phyloP scores from a whole-genome alignment of 2,797 vertebrate genomes.

The Mus minutoides region DNA sequence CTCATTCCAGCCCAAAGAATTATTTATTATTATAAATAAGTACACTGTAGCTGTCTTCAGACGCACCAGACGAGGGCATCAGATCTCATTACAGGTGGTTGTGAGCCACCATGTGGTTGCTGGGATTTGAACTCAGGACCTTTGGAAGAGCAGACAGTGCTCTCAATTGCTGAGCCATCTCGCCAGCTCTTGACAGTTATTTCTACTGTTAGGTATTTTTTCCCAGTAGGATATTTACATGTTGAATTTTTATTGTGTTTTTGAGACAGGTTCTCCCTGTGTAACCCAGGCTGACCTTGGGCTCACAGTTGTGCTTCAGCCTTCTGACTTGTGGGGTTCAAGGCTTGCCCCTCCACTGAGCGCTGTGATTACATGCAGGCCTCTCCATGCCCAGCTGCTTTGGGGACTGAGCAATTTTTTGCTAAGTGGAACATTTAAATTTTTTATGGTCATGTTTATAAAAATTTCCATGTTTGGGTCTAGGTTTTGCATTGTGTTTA shows the following conservation, averaged over 20 bases:
- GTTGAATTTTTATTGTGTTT: background rate
- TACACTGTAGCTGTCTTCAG: too few relatives aligned
- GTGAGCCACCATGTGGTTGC: too few relatives aligned
- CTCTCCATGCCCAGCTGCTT: background rate
- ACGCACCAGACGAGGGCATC: too few relatives aligned
- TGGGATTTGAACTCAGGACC: too few relatives aligned
- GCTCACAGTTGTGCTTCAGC: background rate
- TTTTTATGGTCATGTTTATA: constrained; percentile 27
- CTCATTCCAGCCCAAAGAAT: too few relatives aligned
- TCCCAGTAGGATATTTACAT: too few relatives aligned
- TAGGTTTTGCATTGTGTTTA: background rate
- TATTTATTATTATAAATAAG: too few relatives aligned
- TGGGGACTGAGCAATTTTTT: background rate
- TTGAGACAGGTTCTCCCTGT: background rate
- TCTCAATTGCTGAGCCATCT: too few relatives aligned
- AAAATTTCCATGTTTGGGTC: constrained; percentile 45
- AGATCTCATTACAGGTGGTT: too few relatives aligned
- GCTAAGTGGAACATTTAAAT: constrained; percentile 28
- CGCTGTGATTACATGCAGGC: background rate
- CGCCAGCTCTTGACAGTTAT: too few relatives aligned
- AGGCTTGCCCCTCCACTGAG: background rate
- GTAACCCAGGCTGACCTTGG: background rate
- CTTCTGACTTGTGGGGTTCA: background rate
- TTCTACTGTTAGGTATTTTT: too few relatives aligned
- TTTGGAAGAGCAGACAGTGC: too few relatives aligned